Conservation (phyloP, 1,140 invertebrate genomes). For the Lasaia peninsularis region DNA sequence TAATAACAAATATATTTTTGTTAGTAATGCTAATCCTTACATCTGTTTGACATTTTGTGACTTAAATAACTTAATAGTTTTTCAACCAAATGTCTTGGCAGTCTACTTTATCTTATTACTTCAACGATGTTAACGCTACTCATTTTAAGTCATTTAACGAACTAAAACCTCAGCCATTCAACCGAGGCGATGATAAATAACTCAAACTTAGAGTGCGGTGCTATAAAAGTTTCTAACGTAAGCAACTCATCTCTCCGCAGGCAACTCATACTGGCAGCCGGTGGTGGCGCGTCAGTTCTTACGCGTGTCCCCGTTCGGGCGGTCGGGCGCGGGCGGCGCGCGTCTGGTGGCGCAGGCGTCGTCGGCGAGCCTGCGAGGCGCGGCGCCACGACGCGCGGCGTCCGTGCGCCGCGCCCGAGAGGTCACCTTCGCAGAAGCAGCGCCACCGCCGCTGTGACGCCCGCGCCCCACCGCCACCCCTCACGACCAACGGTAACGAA, state of each 20-base stretch:
- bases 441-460: slow-evolving; percentile 44
- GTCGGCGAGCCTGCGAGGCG: slow-evolving; percentile 52
- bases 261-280: slow-evolving; percentile 78
- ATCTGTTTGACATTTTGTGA: too few species aligned
- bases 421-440: slow-evolving; percentile 77
- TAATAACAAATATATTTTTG: too few species aligned
- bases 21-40: too few species aligned
- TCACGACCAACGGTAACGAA: slow-evolving; percentile 67
- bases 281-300: slow-evolving; percentile 82
- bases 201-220: too few species aligned
- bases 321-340: slow-evolving; percentile 35
- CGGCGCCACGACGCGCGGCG: slow-evolving; percentile 46
- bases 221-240: too few species aligned
- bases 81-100: too few species aligned
- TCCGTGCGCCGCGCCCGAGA: slow-evolving; percentile 70
- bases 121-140: too few species aligned
- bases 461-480: slow-evolving; percentile 54
- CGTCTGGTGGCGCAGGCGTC: slow-evolving; percentile 63
- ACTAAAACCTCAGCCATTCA: too few species aligned
- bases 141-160: too few species aligned
- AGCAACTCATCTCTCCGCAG: slow-evolving; percentile 22
- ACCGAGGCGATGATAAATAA: too few species aligned
- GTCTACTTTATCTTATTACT: too few species aligned
- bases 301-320: slow-evolving; percentile 78
- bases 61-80: too few species aligned